A percentile compares a stretch with the other conserved stretches of the same genome.
These are phyloP conservation scores for Drosophila longiperda DNA, from an alignment of 2,888 invertebrate species.

Conservation along the genomic window DNA sequence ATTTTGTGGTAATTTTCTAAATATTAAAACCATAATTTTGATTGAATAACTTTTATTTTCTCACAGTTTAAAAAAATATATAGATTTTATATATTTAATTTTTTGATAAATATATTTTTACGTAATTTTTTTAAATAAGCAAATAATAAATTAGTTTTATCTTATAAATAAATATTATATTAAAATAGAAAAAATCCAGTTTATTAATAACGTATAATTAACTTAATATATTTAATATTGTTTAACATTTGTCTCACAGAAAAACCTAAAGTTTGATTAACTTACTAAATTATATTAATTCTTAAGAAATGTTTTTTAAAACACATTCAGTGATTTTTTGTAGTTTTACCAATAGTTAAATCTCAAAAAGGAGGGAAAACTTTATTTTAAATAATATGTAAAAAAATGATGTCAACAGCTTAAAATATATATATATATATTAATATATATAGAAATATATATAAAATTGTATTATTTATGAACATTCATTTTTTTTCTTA, in stretches of 20 bases:
- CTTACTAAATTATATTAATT: neutral
- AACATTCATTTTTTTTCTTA: too few species aligned
- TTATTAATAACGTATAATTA: neutral
- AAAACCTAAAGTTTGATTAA: neutral
- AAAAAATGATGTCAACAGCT: neutral
- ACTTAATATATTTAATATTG: neutral
- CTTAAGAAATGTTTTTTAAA: neutral
- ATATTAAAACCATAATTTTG: neutral
- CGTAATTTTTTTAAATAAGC: neutral
- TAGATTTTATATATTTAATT: neutral
- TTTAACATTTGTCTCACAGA: neutral
- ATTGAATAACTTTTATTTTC: accelerated
- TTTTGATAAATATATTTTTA: neutral
- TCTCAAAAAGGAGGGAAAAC: neutral
- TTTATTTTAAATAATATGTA: neutral
- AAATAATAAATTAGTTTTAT: neutral
- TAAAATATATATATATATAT: too few species aligned
- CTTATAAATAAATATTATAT: neutral
- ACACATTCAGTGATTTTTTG: neutral
- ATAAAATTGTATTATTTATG: too few species aligned
- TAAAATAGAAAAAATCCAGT: neutral
- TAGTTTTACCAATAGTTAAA: too few species aligned
- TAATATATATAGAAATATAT: too few species aligned
- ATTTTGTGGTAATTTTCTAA: neutral
- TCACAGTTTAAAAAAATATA: neutral